phyloP scores from a whole-genome alignment of 2,797 vertebrate genomes.

The Danionella dracula region DNA sequence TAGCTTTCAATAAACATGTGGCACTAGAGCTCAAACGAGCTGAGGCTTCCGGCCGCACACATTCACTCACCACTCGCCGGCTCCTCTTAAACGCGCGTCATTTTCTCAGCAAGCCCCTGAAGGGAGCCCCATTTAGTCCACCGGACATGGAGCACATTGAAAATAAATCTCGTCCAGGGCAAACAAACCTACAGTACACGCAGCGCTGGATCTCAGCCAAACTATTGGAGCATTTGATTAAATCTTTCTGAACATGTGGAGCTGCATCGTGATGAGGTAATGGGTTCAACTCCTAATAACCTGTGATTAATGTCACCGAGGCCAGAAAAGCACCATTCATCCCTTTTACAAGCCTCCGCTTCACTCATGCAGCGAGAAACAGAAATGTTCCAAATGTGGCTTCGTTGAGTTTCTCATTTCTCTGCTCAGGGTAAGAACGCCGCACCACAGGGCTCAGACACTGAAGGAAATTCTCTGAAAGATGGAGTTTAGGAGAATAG shows the following conservation, averaged over 20 bases:
- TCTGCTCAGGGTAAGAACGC: neutral
- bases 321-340: neutral
- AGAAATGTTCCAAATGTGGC: neutral
- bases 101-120: neutral
- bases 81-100: neutral
- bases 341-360: neutral
- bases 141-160: neutral
- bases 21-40: no score
- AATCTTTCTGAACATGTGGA: neutral
- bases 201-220: neutral
- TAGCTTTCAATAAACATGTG: no score
- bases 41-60: neutral
- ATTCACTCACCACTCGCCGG: neutral
- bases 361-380: neutral
- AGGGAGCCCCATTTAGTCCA: neutral
- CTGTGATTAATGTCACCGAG: neutral
- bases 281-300: neutral
- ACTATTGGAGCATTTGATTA: constrained; percentile 2
- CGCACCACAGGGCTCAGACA: neutral
- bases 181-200: neutral
- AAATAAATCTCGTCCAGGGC: neutral
- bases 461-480: neutral
- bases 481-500: neutral
- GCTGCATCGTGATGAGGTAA: constrained; percentile 1
- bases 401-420: neutral